Percentiles rank a stretch among this genome's conserved stretches.
These are phyloP conservation scores for Phenganax marumi DNA, from an alignment of 92 coral and sea anemone genomes.

Conservation along the genomic window DNA sequence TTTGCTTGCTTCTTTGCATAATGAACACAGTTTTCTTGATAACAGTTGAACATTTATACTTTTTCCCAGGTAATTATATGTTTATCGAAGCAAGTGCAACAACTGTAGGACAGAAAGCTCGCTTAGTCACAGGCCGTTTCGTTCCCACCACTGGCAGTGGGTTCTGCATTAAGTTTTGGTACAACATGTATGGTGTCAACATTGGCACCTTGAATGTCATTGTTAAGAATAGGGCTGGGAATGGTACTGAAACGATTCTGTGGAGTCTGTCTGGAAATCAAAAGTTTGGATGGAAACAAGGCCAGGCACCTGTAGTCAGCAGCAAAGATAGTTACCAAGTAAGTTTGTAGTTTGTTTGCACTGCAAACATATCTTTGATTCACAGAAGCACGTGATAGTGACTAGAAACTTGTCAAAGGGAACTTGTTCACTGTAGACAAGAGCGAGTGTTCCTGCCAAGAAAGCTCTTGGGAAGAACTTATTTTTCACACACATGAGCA, in stretches of 20 bases:
- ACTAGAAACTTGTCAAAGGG: too few species aligned
- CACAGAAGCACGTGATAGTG: too few species aligned
- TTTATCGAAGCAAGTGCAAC: slow-evolving; percentile 70
- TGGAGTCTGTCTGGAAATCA: slow-evolving; percentile 94
- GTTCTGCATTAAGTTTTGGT: slow-evolving; percentile 90
- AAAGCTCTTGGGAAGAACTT: too few species aligned
- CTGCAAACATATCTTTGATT: too few species aligned
- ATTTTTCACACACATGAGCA: too few species aligned
- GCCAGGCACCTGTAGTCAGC: slow-evolving; percentile 77
- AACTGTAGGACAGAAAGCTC: slow-evolving; percentile 74
- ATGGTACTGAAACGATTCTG: slow-evolving; percentile 65
- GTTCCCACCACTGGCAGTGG: slow-evolving; percentile 69
- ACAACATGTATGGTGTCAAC: slow-evolving; percentile 86
- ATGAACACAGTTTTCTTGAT: neutral
- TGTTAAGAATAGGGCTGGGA: slow-evolving; percentile 84
- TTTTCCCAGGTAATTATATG: slow-evolving; percentile 79
- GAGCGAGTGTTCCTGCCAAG: too few species aligned
- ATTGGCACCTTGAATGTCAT: slow-evolving; percentile 82
- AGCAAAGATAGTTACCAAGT: slow-evolving; percentile 79
- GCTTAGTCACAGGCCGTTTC: slow-evolving; percentile 86
- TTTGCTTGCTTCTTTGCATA: neutral
- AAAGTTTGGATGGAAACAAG: slow-evolving; percentile 71
- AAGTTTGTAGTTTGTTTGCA: neutral
- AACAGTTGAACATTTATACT: neutral
- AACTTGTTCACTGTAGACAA: neutral